A percentile compares a stretch with the other conserved stretches of the same genome.
Conservation (phyloP, 2,113 vertebrate genomes). For the Panurus biarmicus region DNA sequence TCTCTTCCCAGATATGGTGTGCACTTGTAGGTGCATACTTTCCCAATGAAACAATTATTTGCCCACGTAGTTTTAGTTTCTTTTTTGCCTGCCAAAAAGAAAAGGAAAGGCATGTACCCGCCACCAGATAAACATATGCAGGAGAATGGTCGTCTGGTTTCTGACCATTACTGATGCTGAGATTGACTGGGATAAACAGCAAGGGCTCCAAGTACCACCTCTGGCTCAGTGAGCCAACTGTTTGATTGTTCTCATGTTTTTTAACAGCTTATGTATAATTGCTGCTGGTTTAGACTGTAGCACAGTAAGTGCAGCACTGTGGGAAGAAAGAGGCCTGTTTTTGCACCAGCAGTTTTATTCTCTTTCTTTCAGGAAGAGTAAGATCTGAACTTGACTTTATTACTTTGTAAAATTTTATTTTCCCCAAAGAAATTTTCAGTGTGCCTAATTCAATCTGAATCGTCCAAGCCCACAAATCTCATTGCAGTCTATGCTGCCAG, state of each 20-base stretch:
- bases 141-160: not conserved
- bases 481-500: not conserved
- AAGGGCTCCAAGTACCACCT: conserved; percentile 33
- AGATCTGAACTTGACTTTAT: not conserved
- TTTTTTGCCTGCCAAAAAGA: not conserved
- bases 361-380: not conserved
- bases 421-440: not conserved
- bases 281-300: not conserved
- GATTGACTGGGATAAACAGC: conserved; percentile 22
- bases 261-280: conserved; percentile 44
- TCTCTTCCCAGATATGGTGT: not conserved
- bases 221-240: conserved; percentile 3
- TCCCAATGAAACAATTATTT: not conserved
- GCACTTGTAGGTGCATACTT: not conserved
- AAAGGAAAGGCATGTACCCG: not conserved
- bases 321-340: not conserved
- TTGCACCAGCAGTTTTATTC: not conserved
- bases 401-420: not conserved
- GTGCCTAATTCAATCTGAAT: not conserved
- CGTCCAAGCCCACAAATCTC: not conserved
- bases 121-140: not conserved
- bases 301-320: not conserved
- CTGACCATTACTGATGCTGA: conserved; percentile 16
- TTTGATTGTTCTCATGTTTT: conserved; percentile 24
- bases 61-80: not conserved